A percentile compares a stretch with the other conserved stretches of the same genome.
These are phyloP conservation scores for Meteorus sp. DNA, from an alignment of 1,140 invertebrate genomes.

Conservation along the genomic window DNA sequence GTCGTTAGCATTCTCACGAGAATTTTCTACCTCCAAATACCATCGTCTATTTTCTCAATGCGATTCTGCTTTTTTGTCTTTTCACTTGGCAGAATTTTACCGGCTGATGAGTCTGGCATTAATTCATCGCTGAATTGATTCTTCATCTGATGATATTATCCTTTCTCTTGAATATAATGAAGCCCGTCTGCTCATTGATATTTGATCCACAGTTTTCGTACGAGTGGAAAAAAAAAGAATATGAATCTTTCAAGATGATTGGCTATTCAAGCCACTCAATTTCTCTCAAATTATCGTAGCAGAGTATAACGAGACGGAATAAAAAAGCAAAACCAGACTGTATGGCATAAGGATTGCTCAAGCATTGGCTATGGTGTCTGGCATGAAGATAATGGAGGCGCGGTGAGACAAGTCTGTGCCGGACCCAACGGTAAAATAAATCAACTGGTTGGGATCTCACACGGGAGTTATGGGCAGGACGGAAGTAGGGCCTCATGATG, in stretches of 20 bases:
- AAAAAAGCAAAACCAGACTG: conserved; percentile 9
- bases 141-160: neutral
- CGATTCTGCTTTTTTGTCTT: too few species aligned
- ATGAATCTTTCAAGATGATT: neutral
- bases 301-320: neutral
- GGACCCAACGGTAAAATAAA: conserved; percentile 47
- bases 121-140: too few species aligned
- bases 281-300: neutral
- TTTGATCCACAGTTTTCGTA: too few species aligned
- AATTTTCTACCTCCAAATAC: too few species aligned
- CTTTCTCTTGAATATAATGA: neutral
- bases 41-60: too few species aligned
- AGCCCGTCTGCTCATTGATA: too few species aligned
- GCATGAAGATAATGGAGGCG: conserved; percentile 45
- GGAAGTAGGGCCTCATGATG: conserved; percentile 53
- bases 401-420: conserved; percentile 30
- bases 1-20: too few species aligned
- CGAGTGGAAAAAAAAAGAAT: neutral
- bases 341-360: conserved; percentile 23
- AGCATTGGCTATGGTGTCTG: conserved; percentile 30
- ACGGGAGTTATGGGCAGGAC: conserved; percentile 39
- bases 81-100: too few species aligned
- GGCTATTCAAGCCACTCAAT: neutral
- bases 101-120: too few species aligned
- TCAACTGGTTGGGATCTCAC: conserved; percentile 44